These are phyloP conservation scores for Melopsittacus undulatus DNA, from an alignment of 2,797 vertebrate genomes.

Conservation along the genomic window DNA sequence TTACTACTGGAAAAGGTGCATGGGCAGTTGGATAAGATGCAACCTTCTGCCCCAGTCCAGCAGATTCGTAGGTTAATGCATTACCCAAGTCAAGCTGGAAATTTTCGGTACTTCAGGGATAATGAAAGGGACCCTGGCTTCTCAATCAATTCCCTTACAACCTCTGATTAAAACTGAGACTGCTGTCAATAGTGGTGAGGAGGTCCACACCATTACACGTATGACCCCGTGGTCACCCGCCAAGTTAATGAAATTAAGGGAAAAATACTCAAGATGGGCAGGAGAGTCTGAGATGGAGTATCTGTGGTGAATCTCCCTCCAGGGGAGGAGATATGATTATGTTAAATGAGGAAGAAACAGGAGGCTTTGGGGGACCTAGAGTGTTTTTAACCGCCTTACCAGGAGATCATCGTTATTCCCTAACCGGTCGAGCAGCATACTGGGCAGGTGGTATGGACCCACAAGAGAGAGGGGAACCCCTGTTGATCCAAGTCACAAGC, in stretches of 20 bases:
- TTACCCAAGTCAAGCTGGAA: not conserved
- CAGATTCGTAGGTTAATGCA: not conserved
- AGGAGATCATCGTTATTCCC: not conserved
- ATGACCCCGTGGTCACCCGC: not conserved
- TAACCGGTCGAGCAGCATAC: rapidly evolving
- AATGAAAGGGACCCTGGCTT: not conserved
- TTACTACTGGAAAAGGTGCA: not conserved
- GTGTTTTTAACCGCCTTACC: not conserved
- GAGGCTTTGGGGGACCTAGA: not conserved
- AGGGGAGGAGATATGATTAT: not conserved
- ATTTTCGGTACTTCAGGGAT: not conserved
- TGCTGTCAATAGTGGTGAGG: not conserved
- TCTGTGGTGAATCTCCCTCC: not conserved
- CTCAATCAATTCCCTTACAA: not conserved
- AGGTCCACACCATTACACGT: not conserved
- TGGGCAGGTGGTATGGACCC: not conserved
- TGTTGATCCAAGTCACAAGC: not conserved
- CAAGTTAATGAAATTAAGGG: not conserved
- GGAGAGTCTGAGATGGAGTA: not conserved
- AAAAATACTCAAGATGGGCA: not conserved
- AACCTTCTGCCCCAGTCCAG: not conserved
- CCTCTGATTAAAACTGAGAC: not conserved
- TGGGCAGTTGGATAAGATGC: not conserved
- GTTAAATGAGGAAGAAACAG: not conserved
- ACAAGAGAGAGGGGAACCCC: not conserved